Evolutionary conservation across 2,113 vertebrate genomes (phyloP), one percentile per base, ranked within the genome.

Genomic region (Neolamprologus ventralis): DNA sequence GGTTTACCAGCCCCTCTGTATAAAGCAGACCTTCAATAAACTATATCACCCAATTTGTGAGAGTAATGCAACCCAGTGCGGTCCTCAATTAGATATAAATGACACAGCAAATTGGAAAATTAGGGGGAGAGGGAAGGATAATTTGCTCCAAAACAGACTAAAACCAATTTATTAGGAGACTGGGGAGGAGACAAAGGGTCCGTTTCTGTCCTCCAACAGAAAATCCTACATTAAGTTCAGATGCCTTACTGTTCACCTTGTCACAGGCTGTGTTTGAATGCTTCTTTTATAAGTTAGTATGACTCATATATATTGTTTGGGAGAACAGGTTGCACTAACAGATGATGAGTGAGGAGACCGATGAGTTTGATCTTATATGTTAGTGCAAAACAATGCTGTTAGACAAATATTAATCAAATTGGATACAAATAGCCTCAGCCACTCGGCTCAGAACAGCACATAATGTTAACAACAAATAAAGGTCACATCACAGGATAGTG

Each of bases 31-130:
- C 95, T 94, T 96, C 94, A 89, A 96, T 95, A 95, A 96, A 96
- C 93, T 94, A 91, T 93, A 95, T 95, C 95, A 93, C 94, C 96
- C 94, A 95, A 95, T 97, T 95, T 96, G 95, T 85, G 91, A 90
- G 95, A 95, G 94, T 96, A 96, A 97, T 96, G 93, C 91, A 93
- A 94, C 95, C 95, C 96, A 90, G 91, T 92, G 95, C 88, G 84
- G 91, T 92, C 94, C 92, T 95, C 96, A 96, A 97, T 97, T 96
- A 96, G 95, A 81, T 89, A 87, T 95, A 97, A 97, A 96, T 96
- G 95, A 97, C 94, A 96, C 91, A 96, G 96, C 95, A 96, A 96
- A 97, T 97, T 96, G 96, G 95, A 96, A 96, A 97, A 97, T 96
- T 96, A 97, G 95, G 94, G 92, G 88, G 94, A 94, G 95, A 95